These are phyloP conservation scores for Chironomus tepperi DNA, from an alignment of 1,140 invertebrate genomes.

Conservation along the genomic window DNA sequence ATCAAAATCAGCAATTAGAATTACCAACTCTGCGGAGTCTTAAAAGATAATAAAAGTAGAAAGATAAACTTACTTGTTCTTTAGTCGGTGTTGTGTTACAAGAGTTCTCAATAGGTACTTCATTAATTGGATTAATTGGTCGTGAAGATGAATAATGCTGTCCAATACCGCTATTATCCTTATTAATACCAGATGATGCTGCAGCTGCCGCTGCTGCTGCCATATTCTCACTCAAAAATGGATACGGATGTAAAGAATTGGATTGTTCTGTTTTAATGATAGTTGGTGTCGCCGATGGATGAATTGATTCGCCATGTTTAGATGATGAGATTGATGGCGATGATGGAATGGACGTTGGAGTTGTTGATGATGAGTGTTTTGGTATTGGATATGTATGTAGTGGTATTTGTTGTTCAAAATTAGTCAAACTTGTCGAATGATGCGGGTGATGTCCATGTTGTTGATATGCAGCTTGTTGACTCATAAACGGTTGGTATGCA, in stretches of 20 bases:
- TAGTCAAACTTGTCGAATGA: conserved; percentile 35
- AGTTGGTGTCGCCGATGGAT: conserved; percentile 29
- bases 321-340: conserved; percentile 30
- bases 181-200: conserved; percentile 25
- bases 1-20: too few relatives aligned
- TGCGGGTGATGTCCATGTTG: conserved; percentile 35
- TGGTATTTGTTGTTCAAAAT: conserved; percentile 40
- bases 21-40: too few relatives aligned
- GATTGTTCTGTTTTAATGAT: not conserved
- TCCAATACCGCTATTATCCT: not conserved
- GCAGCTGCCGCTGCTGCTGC: conserved; percentile 25
- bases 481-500: not conserved
- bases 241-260: conserved; percentile 36
- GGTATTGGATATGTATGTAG: conserved; percentile 39
- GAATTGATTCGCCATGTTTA: not conserved
- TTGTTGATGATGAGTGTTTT: not conserved
- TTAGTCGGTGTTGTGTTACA: not conserved
- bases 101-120: conserved; percentile 2
- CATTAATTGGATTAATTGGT: conserved; percentile 8
- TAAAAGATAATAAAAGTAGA: too few relatives aligned
- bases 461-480: conserved; percentile 5
- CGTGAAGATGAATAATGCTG: not conserved
- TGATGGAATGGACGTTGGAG: conserved; percentile 27
- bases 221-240: conserved; percentile 50
- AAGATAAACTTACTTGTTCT: not conserved